phyloP scores from a whole-genome alignment of 2,888 invertebrate genomes.

The Disparrhopalites patrizii region DNA sequence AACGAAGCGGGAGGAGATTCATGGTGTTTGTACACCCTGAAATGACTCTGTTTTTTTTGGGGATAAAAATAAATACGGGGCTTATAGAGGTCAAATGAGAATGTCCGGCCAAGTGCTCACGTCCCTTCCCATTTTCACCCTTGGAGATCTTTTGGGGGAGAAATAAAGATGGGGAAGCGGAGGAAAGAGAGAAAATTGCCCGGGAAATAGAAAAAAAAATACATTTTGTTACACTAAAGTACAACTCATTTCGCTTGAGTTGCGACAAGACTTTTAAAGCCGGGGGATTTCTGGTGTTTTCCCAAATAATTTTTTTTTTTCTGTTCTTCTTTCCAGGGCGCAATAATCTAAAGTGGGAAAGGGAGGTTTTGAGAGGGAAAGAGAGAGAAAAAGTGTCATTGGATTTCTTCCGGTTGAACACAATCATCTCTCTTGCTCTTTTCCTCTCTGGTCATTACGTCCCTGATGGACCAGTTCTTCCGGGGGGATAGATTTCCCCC shows the following conservation, averaged over 20 bases:
- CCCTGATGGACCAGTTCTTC: conserved; percentile 37
- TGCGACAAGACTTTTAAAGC: conserved; percentile 6
- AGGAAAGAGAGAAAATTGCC: background rate
- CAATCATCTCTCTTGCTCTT: conserved; percentile 15
- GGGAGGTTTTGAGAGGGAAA: background rate
- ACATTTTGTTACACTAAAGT: background rate
- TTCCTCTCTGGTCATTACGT: conserved; percentile 35
- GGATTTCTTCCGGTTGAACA: conserved; percentile 31
- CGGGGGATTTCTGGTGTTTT: conserved; percentile 3
- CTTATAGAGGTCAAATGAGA: too few species aligned
- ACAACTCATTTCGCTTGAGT: background rate
- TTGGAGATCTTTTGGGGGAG: background rate
- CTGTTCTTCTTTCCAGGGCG: background rate
- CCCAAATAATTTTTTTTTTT: background rate
- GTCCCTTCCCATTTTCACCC: too few species aligned
- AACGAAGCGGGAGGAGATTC: too few species aligned
- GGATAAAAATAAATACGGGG: too few species aligned
- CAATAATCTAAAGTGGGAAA: background rate
- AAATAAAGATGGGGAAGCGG: background rate
- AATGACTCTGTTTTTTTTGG: too few species aligned
- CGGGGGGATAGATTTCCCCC: conserved; percentile 29
- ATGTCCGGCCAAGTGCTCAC: too few species aligned
- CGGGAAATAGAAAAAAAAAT: conserved; percentile 7
- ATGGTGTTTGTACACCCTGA: too few species aligned
- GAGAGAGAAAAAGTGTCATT: background rate